phyloP scores from a whole-genome alignment of 2,113 vertebrate species.

The Neopipo cinnamomea region DNA sequence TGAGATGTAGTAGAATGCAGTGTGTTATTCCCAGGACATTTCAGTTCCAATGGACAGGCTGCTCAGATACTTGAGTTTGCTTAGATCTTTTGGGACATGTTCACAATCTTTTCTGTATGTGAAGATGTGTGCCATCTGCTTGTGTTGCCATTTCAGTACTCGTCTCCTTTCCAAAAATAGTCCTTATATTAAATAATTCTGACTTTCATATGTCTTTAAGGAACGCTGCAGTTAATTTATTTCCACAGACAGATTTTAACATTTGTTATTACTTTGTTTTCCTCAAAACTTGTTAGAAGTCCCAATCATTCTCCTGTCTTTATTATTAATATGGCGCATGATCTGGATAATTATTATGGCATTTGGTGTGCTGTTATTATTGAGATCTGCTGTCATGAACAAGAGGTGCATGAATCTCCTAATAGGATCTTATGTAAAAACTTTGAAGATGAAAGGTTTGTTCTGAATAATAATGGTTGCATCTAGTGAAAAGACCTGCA shows the following conservation, averaged over 20 bases:
- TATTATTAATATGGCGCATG: not conserved
- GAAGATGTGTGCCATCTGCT: slow-evolving; percentile 9
- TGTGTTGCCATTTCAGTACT: not conserved
- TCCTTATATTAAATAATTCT: slow-evolving; percentile 11
- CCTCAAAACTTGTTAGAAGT: not conserved
- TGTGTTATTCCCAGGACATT: not conserved
- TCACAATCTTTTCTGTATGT: not conserved
- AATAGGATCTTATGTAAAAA: not conserved
- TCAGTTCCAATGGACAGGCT: not conserved
- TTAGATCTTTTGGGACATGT: not conserved
- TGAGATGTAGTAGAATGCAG: not conserved
- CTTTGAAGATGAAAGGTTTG: not conserved
- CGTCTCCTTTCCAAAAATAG: not conserved
- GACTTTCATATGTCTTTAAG: slow-evolving; percentile 3
- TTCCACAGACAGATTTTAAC: not conserved
- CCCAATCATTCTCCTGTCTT: not conserved
- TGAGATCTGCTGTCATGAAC: not conserved
- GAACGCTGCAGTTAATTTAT: not conserved
- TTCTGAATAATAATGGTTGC: not conserved
- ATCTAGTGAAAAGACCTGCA: not conserved
- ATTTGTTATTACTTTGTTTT: not conserved
- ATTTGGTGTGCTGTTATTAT: not conserved
- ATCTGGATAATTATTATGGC: not conserved
- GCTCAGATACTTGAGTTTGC: not conserved
- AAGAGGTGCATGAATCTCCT: not conserved